Percentiles rank a stretch among this genome's conserved stretches.
Evolutionary conservation across 2,888 invertebrate species (phyloP).

Genomic region (Hofmannophila pseudospretella): DNA sequence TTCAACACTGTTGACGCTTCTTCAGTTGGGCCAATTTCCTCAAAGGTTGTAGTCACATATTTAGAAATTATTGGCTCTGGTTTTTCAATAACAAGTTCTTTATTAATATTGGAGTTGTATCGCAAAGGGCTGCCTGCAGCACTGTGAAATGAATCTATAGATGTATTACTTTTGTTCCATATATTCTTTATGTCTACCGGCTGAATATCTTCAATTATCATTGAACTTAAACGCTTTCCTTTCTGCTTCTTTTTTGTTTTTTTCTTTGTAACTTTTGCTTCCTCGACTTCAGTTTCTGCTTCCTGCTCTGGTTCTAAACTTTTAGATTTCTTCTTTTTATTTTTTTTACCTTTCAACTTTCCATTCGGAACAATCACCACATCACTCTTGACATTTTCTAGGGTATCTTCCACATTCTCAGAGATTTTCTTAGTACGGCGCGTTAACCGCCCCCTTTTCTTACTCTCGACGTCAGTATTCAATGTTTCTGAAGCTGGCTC

Average conservation of each 20-base stretch:
- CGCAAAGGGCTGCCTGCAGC: conserved; percentile 54
- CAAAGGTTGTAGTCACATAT: conserved; percentile 15
- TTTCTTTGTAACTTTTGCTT: conserved; percentile 14
- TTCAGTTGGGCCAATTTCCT: conserved; percentile 11
- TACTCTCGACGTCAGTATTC: conserved; percentile 7
- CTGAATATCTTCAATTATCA: neutral
- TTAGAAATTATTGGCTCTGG: conserved; percentile 5
- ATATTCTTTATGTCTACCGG: conserved; percentile 17
- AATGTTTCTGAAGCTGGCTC: neutral
- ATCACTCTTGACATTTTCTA: conserved; percentile 9
- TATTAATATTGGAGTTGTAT: conserved; percentile 3
- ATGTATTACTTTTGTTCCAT: conserved; percentile 34
- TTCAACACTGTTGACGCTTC: conserved; percentile 10
- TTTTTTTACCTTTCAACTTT: conserved; percentile 19
- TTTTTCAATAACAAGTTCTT: conserved; percentile 8
- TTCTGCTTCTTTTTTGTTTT: conserved; percentile 40
- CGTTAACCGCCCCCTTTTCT: conserved; percentile 30
- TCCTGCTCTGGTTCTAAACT: conserved; percentile 7
- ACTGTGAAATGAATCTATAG: conserved; percentile 58
- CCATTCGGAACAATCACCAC: conserved; percentile 10
- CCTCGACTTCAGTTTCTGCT: neutral
- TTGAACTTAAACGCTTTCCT: conserved; percentile 24
- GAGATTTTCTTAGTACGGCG: conserved; percentile 34
- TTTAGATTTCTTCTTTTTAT: conserved; percentile 33
- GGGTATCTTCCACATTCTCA: conserved; percentile 19